Base-by-base conservation (phyloP, 2,113 vertebrate genomes). In the Siphamia tubifer region DNA sequence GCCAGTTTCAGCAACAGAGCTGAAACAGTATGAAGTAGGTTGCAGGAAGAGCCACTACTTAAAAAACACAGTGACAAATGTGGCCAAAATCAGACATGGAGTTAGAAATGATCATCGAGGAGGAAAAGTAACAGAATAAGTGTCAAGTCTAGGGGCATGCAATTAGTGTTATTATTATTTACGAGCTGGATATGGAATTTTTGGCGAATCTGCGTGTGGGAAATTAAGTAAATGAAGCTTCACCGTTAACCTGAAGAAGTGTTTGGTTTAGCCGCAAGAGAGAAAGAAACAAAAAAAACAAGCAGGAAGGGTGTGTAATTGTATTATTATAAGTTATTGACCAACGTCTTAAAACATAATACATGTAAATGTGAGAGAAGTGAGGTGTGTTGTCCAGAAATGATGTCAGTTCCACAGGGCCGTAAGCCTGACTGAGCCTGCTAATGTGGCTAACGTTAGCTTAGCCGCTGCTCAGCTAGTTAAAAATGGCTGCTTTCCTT, bases 401-500 rank as follows among this genome's bases (percentile, higher is more conserved):
- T 72, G 63, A 75, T 81, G 79, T 78, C 53, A 80, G 83, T 20
- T 53, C 40, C 82, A 54, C 79, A 84, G 87, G 87, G 83, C 87
- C 87, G 57, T 73, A 82, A 89, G 89, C 84, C 87, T 85, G 9
- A 79, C 81, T 84, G n/a, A n/a, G n/a, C n/a, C 76, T 79, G 88
- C 82, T 80, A 60, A 74, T 67, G 65, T 54, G 76, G 89, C 83
- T 90, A 90, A 68, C 83, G 77, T 82, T 90, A 89, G 89, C 90
- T 81, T 88, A 91, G 87, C 90, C 68, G 68, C 74, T 3, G 83
- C 55, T 83, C 85, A 82, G 90, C 91, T 89, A 86, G 90, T 92
- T 93, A 95, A 96, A n/a, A 95, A 96, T 96, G 94, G 94, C 95
- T 95, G 94, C 94, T 95, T 94, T 91, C 90, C 93, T 92, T 92